Base-by-base conservation (phyloP, 2,888 invertebrate genomes). In the Siphlonurus alternatus region DNA sequence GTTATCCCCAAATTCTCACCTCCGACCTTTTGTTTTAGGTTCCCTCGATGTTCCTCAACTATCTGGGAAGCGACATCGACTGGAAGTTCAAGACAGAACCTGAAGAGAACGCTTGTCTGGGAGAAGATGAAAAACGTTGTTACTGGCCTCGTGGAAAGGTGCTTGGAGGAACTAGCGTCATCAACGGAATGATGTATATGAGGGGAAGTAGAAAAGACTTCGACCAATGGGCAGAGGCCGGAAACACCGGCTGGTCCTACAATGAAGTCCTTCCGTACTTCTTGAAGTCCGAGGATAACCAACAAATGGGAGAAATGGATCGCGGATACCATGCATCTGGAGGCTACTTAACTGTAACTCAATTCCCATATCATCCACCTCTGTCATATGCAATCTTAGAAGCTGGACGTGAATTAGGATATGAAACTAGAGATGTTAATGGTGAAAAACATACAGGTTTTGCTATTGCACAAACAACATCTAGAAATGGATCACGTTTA, bases 131-230 rank as follows among this genome's bases (percentile, higher is more conserved):
- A 25, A 79, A 82, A 24, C 82, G 85, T 68, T 92, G 91, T 74
- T 87, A 85, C 73, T 91, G 91, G 91, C 90, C 91, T 0, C 79
- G 91, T 70, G 91, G 91, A 71, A 91, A 91, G 79, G 90, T 91
- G 0, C 76, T 93, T 10, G 95, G 95, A 3, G 95, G 95, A 0
- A 93, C 93, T 0, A 93, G 93, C 19, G 91, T 92, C 0, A 83
- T 95, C 79, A 96, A 96, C 75, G 95, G 95, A 23, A 96, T 96
- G 95, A 93, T 90, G 84, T 95, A 95, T 76, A 89, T 95, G 68
- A 81, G 95, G 24, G 95, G 95, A 1, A 86, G 92, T 65, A 83
- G 87, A 23, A 84, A 83, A 66, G 95, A 95, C 76, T 95, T 86
- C 76, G 91, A 95, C 73, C 81, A 83, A 66, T 95, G 94, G 95